phyloP scores from a whole-genome alignment of 2,888 invertebrate species.

The Pachymerium ferrugineum region DNA sequence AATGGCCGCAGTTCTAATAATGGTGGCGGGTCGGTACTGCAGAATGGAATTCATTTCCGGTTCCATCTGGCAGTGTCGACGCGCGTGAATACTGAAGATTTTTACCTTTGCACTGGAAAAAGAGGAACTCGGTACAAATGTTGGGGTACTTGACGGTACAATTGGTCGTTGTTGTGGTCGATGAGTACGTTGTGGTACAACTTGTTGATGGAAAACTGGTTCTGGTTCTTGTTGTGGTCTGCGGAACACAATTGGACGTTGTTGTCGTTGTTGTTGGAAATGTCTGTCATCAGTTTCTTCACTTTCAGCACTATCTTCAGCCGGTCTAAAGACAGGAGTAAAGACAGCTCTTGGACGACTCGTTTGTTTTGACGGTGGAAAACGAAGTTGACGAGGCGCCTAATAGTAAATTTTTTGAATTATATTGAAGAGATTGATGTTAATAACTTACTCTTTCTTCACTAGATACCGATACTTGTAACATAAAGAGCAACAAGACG shows the following conservation, averaged over 20 bases:
- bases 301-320: neutral
- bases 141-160: neutral
- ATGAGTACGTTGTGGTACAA: neutral
- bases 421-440: too few species aligned
- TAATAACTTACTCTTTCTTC: neutral
- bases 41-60: too few species aligned
- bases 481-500: too few species aligned
- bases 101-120: neutral
- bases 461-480: neutral
- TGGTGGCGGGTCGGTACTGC: too few species aligned
- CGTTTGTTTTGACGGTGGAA: neutral
- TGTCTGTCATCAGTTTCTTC: neutral
- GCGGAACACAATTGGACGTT: conserved; percentile 14
- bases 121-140: conserved; percentile 4
- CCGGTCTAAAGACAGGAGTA: neutral
- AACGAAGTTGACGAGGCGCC: neutral
- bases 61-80: neutral
- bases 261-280: neutral
- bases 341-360: neutral
- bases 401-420: neutral
- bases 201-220: neutral
- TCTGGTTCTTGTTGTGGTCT: neutral
- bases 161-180: neutral
- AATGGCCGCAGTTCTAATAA: too few species aligned
- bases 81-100: neutral